Conservation (phyloP, 2,797 vertebrate genomes). For the Dendrocincla tyrannina region DNA sequence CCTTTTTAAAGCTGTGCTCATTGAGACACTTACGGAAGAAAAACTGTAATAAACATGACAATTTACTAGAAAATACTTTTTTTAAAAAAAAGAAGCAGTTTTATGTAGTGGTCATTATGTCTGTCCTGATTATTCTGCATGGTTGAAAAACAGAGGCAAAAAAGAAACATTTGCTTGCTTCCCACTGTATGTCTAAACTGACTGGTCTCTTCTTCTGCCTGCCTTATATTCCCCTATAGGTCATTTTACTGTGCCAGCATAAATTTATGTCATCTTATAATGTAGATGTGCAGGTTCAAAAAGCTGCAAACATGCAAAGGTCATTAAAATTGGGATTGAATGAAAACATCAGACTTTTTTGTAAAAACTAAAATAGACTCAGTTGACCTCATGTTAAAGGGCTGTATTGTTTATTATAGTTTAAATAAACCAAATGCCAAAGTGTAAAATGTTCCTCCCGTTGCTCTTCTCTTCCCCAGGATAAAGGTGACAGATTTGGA, state of each 20-base stretch:
- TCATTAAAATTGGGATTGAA: not conserved
- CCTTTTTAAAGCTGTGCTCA: not conserved
- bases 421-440: not conserved
- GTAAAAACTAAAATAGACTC: not conserved
- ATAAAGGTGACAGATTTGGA: not conserved
- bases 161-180: not conserved
- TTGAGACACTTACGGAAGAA: not conserved
- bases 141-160: not conserved
- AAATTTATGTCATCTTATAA: not conserved
- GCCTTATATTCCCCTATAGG: not conserved
- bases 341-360: not conserved
- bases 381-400: not conserved
- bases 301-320: not conserved
- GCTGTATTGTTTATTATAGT: not conserved
- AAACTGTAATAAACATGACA: not conserved
- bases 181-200: not conserved
- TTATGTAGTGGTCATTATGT: not conserved
- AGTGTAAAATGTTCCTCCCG: not conserved
- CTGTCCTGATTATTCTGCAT: not conserved
- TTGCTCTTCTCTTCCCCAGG: not conserved
- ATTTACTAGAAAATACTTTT: not conserved
- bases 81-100: not conserved
- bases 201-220: not conserved
- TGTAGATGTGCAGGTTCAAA: not conserved
- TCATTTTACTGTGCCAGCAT: not conserved